Evolutionary conservation across 1,140 invertebrate genomes (phyloP).

Genomic region (Chelonus insularis): DNA sequence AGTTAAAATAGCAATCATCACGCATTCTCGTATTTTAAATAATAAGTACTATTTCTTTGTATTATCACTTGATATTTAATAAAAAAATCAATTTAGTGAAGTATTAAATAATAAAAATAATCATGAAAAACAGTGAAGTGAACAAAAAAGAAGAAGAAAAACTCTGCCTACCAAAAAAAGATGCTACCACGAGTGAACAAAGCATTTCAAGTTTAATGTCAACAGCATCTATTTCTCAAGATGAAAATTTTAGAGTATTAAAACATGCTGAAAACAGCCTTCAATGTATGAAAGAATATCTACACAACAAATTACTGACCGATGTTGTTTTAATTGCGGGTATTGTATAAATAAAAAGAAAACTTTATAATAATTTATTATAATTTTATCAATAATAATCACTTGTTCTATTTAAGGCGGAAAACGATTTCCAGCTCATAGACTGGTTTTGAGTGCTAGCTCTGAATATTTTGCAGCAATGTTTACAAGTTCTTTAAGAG

Average conservation of each 20-base stretch:
- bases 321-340: conserved; percentile 79
- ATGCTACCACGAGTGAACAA: conserved; percentile 49
- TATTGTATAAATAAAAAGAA: conserved; percentile 30
- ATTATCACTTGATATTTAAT: too few species aligned
- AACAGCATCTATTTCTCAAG: conserved; percentile 57
- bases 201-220: conserved; percentile 56
- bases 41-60: too few species aligned
- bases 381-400: conserved; percentile 14
- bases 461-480: conserved; percentile 95
- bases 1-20: too few species aligned
- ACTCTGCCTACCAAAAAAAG: conserved; percentile 39
- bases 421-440: conserved; percentile 68
- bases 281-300: conserved; percentile 79
- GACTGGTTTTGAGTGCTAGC: conserved; percentile 82
- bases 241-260: conserved; percentile 78
- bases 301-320: conserved; percentile 76
- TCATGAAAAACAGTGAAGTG: not conserved
- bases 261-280: conserved; percentile 81
- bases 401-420: conserved; percentile 46
- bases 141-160: conserved; percentile 38
- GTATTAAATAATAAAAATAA: not conserved
- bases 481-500: conserved; percentile 86
- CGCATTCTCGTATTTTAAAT: too few species aligned
- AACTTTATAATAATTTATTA: not conserved
- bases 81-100: not conserved